Percentiles rank a stretch among this genome's conserved stretches.
Evolutionary conservation across 2,888 invertebrate genomes (phyloP).

Genomic region (Halictus ligatus): DNA sequence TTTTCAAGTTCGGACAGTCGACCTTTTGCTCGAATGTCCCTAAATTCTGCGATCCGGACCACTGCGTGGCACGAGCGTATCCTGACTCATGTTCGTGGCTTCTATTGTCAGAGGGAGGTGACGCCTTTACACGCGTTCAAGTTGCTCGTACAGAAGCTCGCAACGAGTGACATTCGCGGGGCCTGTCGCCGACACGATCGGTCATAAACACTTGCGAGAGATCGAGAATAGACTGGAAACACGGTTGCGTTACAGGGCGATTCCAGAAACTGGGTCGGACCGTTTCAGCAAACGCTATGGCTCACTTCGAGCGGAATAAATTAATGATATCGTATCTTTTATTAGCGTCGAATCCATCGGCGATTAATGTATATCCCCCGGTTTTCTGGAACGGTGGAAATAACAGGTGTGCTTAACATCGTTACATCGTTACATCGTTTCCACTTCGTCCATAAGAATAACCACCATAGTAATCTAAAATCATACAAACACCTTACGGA

Average conservation of each 20-base stretch:
- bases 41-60: too few species aligned
- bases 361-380: neutral
- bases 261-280: neutral
- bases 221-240: constrained; percentile 51
- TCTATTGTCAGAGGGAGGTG: constrained; percentile 27
- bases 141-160: constrained; percentile 27
- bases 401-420: neutral
- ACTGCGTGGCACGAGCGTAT: neutral
- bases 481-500: neutral
- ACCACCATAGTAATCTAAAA: neutral
- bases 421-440: neutral
- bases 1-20: too few species aligned
- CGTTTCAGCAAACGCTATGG: neutral
- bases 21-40: too few species aligned
- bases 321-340: constrained; percentile 3
- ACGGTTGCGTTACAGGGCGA: constrained; percentile 11
- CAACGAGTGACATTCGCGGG: constrained; percentile 40
- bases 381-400: neutral
- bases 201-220: constrained; percentile 43
- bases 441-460: neutral
- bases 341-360: neutral
- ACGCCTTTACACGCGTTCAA: constrained; percentile 27
- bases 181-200: constrained; percentile 21
- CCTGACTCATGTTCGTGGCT: constrained; percentile 20
- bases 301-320: neutral